Evolutionary conservation across 2,797 vertebrate species (phyloP).

Genomic region (Petrocephalus schoutedeni): DNA sequence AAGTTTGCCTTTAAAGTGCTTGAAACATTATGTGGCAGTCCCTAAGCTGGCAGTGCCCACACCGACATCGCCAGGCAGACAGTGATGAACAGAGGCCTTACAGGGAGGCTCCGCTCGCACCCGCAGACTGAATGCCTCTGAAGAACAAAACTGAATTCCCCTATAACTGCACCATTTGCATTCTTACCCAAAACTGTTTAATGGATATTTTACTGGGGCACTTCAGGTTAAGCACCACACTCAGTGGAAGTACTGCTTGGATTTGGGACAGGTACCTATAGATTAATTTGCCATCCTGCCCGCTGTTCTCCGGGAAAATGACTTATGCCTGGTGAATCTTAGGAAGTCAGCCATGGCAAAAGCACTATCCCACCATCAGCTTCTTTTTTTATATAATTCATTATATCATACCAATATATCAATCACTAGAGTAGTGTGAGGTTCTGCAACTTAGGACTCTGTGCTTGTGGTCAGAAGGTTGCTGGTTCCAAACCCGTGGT

Average conservation of each 20-base stretch:
- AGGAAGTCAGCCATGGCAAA: background rate
- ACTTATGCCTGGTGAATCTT: background rate
- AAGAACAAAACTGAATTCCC: slow-evolving; percentile 2
- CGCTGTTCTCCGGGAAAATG: background rate
- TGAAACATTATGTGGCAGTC: background rate
- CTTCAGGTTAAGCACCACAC: background rate
- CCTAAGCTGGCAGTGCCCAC: background rate
- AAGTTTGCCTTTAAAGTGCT: background rate
- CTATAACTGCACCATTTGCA: background rate
- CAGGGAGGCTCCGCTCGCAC: background rate
- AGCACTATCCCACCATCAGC: background rate
- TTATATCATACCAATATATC: background rate
- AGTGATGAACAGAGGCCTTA: background rate
- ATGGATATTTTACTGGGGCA: slow-evolving; percentile 1
- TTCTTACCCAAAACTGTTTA: background rate
- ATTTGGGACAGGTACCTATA: slow-evolving; percentile 1
- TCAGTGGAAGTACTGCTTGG: background rate
- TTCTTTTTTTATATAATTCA: background rate
- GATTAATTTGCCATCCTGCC: background rate
- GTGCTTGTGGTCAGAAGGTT: background rate
- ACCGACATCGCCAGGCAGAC: background rate
- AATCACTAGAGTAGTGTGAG: background rate
- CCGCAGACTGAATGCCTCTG: background rate
- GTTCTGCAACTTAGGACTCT: background rate
- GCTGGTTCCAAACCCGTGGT: background rate